Base-by-base conservation (phyloP, 2,113 vertebrate genomes). In the Cichladusa arquata region DNA sequence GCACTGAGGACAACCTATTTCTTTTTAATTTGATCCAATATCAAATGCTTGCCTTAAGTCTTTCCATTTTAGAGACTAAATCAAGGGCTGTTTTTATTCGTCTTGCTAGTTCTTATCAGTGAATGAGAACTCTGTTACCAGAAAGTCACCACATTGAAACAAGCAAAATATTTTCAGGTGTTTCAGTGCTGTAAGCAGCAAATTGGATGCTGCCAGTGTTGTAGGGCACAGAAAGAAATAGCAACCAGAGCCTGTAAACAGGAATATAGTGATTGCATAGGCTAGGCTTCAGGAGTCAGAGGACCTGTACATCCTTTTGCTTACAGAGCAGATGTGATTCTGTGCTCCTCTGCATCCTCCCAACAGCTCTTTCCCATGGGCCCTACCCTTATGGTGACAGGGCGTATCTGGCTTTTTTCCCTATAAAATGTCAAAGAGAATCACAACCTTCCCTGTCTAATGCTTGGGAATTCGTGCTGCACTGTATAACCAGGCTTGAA, bases 341-440 rank as follows among this genome's bases (percentile, higher is more conserved):
- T 36, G 31, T 86, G 31, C 12, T 19, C 8, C 22, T 50, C 48
- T 58, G 3, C 36, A 47, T n/a, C 26, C 12, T 60, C 22, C 51
- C 51, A 45, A 13, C 5, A 88, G 8, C 4, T 42, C 18, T n/a
- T 69, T 92, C 33, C 25, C 38, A 50, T 31, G 20, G 6, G 5
- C 3, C 29, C 77, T 76, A 44, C 12, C 18, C 16, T 44, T 65
- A n/a, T 0, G 0, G 16, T 8, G 2, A 13, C 15, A 22, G 14
- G 11, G 8, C 20, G n/a, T 58, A 74, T 38, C 8, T 29, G 14
- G 7, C 8, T 12, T 19, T 51, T 88, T 77, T 31, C 18, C 22
- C 8, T 40, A 36, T 26, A 66, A 83, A 94, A 78, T 2, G 1
- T 51, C 20, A 54, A 70, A 36, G 53, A 80, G 6, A 73, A 60